Percentiles rank a stretch among this genome's conserved stretches.
These are phyloP conservation scores for Ceryle rudis DNA, from an alignment of 2,797 vertebrate genomes.

Conservation along the genomic window DNA sequence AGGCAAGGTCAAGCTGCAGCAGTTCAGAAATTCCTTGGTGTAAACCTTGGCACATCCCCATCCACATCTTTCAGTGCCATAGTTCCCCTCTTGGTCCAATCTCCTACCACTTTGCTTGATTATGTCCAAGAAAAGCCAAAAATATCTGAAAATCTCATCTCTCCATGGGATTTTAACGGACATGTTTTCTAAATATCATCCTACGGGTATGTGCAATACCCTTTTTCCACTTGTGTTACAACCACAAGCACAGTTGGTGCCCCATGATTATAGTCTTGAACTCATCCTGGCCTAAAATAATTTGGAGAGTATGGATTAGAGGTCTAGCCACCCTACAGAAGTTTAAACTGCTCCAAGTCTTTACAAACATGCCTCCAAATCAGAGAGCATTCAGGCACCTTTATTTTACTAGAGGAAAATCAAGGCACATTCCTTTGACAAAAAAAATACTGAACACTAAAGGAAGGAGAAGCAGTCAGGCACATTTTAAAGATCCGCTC, in stretches of 20 bases:
- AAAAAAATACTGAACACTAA: neutral
- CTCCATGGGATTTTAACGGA: neutral
- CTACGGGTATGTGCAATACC: neutral
- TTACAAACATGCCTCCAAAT: neutral
- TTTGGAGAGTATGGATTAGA: neutral
- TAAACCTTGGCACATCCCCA: neutral
- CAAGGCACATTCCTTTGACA: neutral
- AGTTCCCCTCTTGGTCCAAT: neutral
- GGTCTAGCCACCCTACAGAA: neutral
- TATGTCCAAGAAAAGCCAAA: neutral
- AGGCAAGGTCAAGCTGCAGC: neutral
- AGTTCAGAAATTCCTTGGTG: neutral
- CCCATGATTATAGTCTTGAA: neutral
- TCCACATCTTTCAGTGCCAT: fast-evolving
- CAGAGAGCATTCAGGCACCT: neutral
- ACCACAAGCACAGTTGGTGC: neutral
- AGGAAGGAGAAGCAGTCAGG: neutral
- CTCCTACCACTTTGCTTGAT: neutral
- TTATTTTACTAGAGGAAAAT: neutral
- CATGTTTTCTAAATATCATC: neutral
- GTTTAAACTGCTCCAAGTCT: neutral
- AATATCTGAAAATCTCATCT: neutral
- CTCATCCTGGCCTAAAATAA: conserved; percentile 18
- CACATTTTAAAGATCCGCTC: neutral
- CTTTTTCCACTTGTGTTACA: neutral